phyloP scores from a whole-genome alignment of 1,140 invertebrate genomes.

The Sycophila sp. region DNA sequence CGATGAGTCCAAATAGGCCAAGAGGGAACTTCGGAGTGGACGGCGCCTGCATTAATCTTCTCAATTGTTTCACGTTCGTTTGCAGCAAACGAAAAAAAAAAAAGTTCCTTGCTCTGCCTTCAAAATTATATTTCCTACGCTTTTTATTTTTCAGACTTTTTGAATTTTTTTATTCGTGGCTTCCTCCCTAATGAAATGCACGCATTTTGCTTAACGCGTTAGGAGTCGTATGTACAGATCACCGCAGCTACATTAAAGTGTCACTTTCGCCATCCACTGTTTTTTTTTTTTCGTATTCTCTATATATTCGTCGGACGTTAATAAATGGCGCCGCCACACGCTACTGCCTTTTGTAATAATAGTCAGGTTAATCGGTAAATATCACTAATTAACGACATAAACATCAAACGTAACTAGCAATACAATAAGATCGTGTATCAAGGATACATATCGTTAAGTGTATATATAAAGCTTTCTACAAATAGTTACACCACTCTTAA shows the following conservation, averaged over 20 bases:
- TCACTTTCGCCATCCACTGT: slow-evolving; percentile 50
- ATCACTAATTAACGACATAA: slow-evolving; percentile 55
- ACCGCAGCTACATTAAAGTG: slow-evolving; percentile 38
- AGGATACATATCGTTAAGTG: slow-evolving; percentile 7
- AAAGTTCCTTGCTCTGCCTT: neutral
- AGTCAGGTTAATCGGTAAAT: slow-evolving; percentile 46
- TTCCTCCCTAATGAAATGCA: too few species aligned
- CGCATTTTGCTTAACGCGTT: slow-evolving; percentile 7
- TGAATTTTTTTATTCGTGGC: neutral
- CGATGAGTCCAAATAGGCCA: slow-evolving; percentile 37
- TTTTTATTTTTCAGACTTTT: neutral
- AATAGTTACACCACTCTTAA: slow-evolving; percentile 55
- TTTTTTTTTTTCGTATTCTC: slow-evolving; percentile 57
- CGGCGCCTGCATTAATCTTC: slow-evolving; percentile 52
- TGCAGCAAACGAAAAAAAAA: too few species aligned
- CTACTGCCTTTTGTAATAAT: slow-evolving; percentile 47
- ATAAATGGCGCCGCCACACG: slow-evolving; percentile 55
- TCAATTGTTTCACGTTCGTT: slow-evolving; percentile 35
- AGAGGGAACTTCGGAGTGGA: slow-evolving; percentile 54
- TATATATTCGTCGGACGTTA: slow-evolving; percentile 60
- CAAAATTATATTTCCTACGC: neutral
- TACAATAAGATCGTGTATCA: slow-evolving; percentile 49
- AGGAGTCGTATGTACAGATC: slow-evolving; percentile 50
- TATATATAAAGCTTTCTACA: slow-evolving; percentile 63
- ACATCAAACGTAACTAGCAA: slow-evolving; percentile 61